Evolutionary conservation across 2,888 invertebrate genomes (phyloP).

Genomic region (Coenonympha arcania): DNA sequence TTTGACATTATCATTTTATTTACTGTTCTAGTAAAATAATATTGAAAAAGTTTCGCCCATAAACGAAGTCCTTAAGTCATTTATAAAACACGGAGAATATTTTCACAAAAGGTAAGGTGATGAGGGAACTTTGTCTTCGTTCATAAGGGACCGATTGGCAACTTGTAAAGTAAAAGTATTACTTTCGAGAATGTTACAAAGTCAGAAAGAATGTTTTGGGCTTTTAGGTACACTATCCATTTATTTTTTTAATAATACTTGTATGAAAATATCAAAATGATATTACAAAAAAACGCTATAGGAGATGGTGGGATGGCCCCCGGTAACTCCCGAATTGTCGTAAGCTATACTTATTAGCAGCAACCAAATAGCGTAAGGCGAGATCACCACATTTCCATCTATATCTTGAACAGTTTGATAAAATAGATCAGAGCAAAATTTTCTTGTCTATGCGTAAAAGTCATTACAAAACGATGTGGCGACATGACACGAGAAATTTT

Average conservation of each 20-base stretch:
- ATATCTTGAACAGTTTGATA: conserved; percentile 52
- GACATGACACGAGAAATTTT: neutral
- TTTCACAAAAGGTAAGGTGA: neutral
- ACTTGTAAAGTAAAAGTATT: neutral
- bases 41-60: neutral
- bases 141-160: neutral
- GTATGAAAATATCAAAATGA: too few species aligned
- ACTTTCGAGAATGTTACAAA: neutral
- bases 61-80: neutral
- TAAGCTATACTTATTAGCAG: conserved; percentile 58
- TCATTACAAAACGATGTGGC: conserved; percentile 31
- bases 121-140: neutral
- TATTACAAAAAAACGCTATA: too few species aligned
- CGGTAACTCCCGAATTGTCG: conserved; percentile 52
- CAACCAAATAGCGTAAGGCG: conserved; percentile 67
- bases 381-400: conserved; percentile 56
- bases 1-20: too few species aligned
- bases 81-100: neutral
- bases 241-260: too few species aligned
- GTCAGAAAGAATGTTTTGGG: neutral
- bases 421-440: conserved; percentile 56
- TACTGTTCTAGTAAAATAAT: neutral
- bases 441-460: conserved; percentile 54
- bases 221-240: neutral
- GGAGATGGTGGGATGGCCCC: too few species aligned